Evolutionary conservation across 23 tunicate genomes (phyloP).

Genomic region (Trididemnum nubilum): DNA sequence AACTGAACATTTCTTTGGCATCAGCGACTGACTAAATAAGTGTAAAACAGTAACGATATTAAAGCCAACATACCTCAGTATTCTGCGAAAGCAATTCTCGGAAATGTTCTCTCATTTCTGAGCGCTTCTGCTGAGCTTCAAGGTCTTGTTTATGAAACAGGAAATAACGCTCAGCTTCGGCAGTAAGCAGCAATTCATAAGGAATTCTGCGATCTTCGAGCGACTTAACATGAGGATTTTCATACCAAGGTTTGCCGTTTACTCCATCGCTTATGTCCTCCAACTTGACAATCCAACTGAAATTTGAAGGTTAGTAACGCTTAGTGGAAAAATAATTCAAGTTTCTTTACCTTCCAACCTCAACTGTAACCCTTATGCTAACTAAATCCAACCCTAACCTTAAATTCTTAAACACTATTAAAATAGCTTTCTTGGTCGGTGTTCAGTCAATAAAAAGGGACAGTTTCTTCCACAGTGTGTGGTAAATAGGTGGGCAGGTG

Average conservation of each 20-base stretch:
- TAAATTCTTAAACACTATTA: no score
- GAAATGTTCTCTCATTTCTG: slow-evolving; percentile 58
- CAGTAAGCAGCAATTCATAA: slow-evolving; percentile 57
- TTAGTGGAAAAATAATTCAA: neutral
- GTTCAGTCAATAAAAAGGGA: no score
- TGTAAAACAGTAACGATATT: no score
- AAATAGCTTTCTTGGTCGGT: no score
- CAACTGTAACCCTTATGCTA: no score
- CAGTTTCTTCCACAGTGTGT: no score
- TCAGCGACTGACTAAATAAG: no score
- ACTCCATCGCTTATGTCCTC: slow-evolving; percentile 26
- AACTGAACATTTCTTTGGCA: no score
- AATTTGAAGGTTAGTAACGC: no score
- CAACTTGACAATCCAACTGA: slow-evolving; percentile 18
- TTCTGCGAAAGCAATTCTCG: slow-evolving; percentile 56
- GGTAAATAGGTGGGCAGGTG: no score
- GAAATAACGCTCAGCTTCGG: slow-evolving; percentile 71
- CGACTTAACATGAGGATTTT: slow-evolving; percentile 63
- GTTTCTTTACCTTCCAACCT: no score
- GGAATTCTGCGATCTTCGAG: slow-evolving; percentile 91
- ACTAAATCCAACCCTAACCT: no score
- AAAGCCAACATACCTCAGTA: slow-evolving; percentile 56
- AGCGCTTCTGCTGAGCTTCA: slow-evolving; percentile 54
- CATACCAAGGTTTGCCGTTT: slow-evolving; percentile 76
- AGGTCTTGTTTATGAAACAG: slow-evolving; percentile 63